These are phyloP conservation scores for Ophiodon elongatus DNA, from an alignment of 2,113 vertebrate genomes.

Conservation along the genomic window DNA sequence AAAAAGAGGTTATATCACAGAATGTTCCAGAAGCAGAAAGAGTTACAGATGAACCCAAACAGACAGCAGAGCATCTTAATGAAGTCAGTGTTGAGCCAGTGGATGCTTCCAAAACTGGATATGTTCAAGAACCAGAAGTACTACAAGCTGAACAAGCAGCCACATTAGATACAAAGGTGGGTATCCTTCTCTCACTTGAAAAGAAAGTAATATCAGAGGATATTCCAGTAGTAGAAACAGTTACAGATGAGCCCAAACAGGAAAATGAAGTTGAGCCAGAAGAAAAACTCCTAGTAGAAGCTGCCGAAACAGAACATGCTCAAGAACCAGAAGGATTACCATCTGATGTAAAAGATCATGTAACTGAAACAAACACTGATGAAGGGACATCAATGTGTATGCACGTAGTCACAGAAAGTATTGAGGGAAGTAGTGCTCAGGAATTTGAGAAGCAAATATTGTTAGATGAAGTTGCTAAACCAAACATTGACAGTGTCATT, in stretches of 20 bases:
- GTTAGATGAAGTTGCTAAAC: not conserved
- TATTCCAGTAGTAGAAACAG: not conserved
- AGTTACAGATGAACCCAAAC: conserved; percentile 2
- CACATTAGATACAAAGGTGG: not conserved
- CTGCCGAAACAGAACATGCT: not conserved
- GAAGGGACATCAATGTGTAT: not conserved
- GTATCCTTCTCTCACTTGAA: not conserved
- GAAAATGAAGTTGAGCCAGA: conserved; percentile 18
- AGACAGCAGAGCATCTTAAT: not conserved
- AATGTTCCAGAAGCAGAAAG: conserved; percentile 5
- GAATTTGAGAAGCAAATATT: conserved; percentile 9
- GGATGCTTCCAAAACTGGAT: not conserved
- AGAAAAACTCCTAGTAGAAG: not conserved
- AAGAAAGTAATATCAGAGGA: conserved; percentile 16
- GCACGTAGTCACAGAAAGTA: not conserved
- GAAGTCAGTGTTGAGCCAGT: not conserved
- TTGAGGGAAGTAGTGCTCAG: conserved; percentile 4
- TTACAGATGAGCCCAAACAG: conserved; percentile 1
- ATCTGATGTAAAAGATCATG: not conserved
- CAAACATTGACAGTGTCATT: conserved; percentile 17
- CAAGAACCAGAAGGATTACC: conserved; percentile 5
- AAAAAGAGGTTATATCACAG: conserved; percentile 20
- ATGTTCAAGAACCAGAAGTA: conserved; percentile 1
- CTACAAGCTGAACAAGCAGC: not conserved
- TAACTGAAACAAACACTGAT: conserved; percentile 4